phyloP scores from a whole-genome alignment of 2,797 vertebrate species.

The Staurois parvus region DNA sequence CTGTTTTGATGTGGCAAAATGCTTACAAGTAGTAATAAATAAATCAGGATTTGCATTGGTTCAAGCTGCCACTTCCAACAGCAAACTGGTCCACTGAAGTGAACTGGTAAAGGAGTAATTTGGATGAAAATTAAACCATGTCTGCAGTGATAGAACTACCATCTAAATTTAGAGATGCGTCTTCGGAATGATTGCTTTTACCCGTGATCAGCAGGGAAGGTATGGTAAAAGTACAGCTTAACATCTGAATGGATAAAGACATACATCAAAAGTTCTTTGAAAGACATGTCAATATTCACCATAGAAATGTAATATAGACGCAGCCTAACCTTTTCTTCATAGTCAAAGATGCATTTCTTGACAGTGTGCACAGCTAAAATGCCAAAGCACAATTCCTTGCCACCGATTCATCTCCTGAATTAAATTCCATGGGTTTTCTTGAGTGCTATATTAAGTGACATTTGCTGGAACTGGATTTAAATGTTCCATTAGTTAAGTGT shows the following conservation, averaged over 20 bases:
- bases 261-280: conserved; percentile 1
- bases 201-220: neutral
- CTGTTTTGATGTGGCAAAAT: too few relatives aligned
- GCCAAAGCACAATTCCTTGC: conserved; percentile 55
- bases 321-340: conserved; percentile 52
- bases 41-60: too few relatives aligned
- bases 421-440: conserved; percentile 55
- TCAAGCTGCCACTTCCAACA: too few relatives aligned
- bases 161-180: neutral
- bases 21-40: too few relatives aligned
- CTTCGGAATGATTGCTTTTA: neutral
- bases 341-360: conserved; percentile 52
- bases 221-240: neutral
- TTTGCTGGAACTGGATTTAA: conserved; percentile 59
- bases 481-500: conserved; percentile 57
- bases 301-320: conserved; percentile 55
- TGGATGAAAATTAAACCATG: too few relatives aligned
- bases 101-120: too few relatives aligned
- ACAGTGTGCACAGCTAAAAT: conserved; percentile 43
- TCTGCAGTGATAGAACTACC: too few relatives aligned
- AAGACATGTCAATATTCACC: conserved; percentile 50
- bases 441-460: conserved; percentile 61
- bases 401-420: conserved; percentile 42
- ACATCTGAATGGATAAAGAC: neutral
- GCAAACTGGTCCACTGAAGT: too few relatives aligned